These are phyloP conservation scores for Thalassoma bifasciatum DNA, from an alignment of 2,113 vertebrate species.

Conservation along the genomic window DNA sequence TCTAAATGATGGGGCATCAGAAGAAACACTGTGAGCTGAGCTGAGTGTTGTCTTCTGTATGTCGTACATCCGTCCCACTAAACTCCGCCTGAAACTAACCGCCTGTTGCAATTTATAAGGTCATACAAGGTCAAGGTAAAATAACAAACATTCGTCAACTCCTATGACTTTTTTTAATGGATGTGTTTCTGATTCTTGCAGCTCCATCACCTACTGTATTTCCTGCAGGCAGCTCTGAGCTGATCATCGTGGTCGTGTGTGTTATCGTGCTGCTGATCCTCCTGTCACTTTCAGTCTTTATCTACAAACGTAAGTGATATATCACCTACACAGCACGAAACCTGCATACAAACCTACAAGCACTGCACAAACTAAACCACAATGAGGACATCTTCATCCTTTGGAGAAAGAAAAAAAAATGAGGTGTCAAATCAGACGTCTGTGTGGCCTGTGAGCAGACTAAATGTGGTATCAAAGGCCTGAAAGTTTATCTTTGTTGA, in stretches of 20 bases:
- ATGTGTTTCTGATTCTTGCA: background rate
- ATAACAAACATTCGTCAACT: no score
- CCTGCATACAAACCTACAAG: no score
- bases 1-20: no score
- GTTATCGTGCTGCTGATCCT: background rate
- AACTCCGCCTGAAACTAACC: no score
- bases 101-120: no score
- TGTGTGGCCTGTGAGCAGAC: background rate
- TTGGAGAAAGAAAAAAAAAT: no score
- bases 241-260: background rate
- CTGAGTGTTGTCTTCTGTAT: no score
- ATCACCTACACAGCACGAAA: background rate
- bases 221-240: background rate
- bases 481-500: background rate
- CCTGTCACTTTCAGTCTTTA: background rate
- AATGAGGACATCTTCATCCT: background rate
- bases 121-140: no score
- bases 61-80: no score
- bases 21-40: no score
- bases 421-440: background rate
- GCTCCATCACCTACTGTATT: background rate
- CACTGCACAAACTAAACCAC: background rate
- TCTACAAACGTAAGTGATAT: constrained; percentile 17
- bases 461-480: background rate
- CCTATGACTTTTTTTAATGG: background rate